phyloP scores from a whole-genome alignment of 1,140 invertebrate species.

The Chionoecetes opilio region DNA sequence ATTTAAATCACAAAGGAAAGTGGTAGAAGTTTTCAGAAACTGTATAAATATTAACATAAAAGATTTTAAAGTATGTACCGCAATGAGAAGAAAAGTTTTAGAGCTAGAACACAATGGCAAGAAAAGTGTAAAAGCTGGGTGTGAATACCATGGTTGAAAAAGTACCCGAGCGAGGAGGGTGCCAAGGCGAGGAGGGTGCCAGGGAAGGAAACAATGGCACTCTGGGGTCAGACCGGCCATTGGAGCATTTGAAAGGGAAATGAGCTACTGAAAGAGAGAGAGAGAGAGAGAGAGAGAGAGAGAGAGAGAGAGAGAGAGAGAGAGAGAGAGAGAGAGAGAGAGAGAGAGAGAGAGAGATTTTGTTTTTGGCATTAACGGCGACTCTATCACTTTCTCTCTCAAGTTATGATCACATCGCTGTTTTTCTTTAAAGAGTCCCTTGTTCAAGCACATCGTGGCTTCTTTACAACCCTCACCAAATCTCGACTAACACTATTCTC shows the following conservation, averaged over 20 bases:
- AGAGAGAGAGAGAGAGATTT: neutral
- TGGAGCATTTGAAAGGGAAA: slow-evolving; percentile 72
- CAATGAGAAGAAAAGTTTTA: too few relatives aligned
- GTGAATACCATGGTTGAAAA: too few relatives aligned
- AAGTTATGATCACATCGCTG: neutral
- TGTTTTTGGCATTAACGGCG: neutral
- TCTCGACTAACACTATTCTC: neutral
- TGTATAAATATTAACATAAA: too few relatives aligned
- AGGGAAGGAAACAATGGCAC: slow-evolving; percentile 68
- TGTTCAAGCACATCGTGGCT: neutral
- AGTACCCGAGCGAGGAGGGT: neutral
- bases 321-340: neutral
- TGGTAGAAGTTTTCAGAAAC: too few relatives aligned
- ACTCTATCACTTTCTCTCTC: neutral
- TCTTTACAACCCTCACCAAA: neutral
- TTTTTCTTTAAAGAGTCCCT: neutral
- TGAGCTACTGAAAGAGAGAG: slow-evolving; percentile 41
- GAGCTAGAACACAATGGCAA: too few relatives aligned
- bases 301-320: slow-evolving; percentile 24
- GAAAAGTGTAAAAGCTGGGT: too few relatives aligned
- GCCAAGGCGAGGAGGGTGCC: neutral
- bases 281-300: slow-evolving; percentile 29
- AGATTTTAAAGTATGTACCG: too few relatives aligned
- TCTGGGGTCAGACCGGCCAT: slow-evolving; percentile 64
- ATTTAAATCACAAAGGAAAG: too few relatives aligned